These are phyloP conservation scores for Notolepis coatsorum DNA, from an alignment of 2,797 vertebrate genomes.

Conservation along the genomic window DNA sequence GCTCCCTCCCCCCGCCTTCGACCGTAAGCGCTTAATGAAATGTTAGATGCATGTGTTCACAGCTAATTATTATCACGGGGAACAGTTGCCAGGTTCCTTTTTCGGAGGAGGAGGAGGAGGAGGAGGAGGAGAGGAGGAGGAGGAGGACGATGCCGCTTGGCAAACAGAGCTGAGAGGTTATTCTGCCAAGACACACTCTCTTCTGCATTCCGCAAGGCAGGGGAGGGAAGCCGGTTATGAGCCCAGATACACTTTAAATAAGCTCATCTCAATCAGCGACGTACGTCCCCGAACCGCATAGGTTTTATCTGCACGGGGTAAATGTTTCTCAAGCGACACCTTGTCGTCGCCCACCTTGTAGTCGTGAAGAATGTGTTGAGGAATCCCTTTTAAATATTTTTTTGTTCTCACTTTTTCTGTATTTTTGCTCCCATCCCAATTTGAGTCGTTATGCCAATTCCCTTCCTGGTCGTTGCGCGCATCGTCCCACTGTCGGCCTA, in stretches of 20 bases:
- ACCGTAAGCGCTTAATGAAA: conserved; percentile 49
- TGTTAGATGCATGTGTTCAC: conserved; percentile 34
- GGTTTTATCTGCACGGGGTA: too few species aligned
- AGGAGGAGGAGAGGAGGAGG: not conserved
- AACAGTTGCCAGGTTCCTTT: conserved; percentile 14
- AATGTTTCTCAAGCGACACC: too few species aligned
- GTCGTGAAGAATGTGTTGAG: too few species aligned
- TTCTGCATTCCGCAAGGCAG: not conserved
- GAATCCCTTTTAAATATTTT: too few species aligned
- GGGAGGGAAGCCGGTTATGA: not conserved
- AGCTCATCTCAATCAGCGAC: not conserved
- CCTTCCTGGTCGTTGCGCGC: too few species aligned
- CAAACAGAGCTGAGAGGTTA: not conserved
- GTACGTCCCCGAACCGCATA: not conserved
- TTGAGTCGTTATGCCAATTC: too few species aligned
- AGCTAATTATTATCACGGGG: conserved; percentile 30
- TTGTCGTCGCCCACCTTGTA: too few species aligned
- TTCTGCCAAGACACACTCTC: conserved; percentile 1
- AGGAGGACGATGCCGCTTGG: conserved; percentile 1
- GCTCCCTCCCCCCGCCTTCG: conserved; percentile 32
- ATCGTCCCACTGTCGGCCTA: too few species aligned
- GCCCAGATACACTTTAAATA: not conserved
- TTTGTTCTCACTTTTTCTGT: too few species aligned
- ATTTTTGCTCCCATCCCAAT: too few species aligned
- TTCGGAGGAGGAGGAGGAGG: not conserved